Evolutionary conservation across 1,140 invertebrate genomes (phyloP), one percentile per base, ranked within the genome.

Genomic region (Ephestia elutella): DNA sequence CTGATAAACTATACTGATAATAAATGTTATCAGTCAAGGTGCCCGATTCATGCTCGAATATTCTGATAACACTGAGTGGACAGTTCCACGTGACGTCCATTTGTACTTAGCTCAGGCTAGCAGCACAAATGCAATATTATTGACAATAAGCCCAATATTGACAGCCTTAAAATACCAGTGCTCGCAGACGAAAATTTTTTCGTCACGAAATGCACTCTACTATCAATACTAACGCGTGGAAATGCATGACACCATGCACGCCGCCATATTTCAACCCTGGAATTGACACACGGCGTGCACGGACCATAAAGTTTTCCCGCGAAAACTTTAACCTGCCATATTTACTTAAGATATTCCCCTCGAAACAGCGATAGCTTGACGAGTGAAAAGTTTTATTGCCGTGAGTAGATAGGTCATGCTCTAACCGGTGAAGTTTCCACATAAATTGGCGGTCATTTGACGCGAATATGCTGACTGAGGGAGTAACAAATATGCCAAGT

Each of bases 391-490:
- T 86, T 83, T 75, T 75, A 73, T 78, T 78, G 65, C 62, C 62
- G 81, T 32, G 30, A 32, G 30, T 70, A 85, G 80, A 85, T 86
- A 86, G 85, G 85, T 88, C 82, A 83, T 80, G 72, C 75, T 76
- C 76, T 66, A 69, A 78, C 75, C 78, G 77, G 80, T 80, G 68
- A 32, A 32, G 30, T 32, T 32, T 32, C 30, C 82, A 79, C 86
- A 88, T 88, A 88, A 88, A 88, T 88, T 86, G 86, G 78, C 86
- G 86, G 86, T 88, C 86, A 88, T 86, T 86, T 78, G 76, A 86
- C 76, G 81, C 73, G 82, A 88, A 86, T 88, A 88, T 88, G 86
- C 83, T 86, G 82, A 88, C 85, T 84, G 83, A 78, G 83, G 70
- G 80, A 79, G 76, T 88, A 86, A 88, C 86, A 88, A 88, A 88